Conservation (phyloP, 2,797 vertebrate genomes). For the Sarcophilus harrisii region DNA sequence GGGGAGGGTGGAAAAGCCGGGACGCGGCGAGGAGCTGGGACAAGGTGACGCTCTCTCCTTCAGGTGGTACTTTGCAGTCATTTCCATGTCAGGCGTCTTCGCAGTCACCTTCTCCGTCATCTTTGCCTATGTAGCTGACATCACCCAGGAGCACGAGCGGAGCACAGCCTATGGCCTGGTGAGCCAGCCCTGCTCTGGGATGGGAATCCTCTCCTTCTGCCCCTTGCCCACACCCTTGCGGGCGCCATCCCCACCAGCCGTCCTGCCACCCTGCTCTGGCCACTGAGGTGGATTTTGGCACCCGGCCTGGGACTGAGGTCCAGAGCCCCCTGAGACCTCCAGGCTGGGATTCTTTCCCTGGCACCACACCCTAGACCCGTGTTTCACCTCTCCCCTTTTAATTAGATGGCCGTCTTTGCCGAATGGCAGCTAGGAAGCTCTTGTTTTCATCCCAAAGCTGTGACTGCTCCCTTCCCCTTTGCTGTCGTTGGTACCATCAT, state of each 20-base stretch:
- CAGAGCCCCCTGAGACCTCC: not conserved
- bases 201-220: not conserved
- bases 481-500: not conserved
- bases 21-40: not conserved
- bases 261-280: not conserved
- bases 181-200: constrained; percentile 72
- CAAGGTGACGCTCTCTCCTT: not conserved
- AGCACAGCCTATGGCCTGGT: constrained; percentile 95
- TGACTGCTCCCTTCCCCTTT: not conserved
- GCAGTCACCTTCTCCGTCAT: constrained; percentile 96
- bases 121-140: constrained; percentile 94
- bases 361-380: not conserved
- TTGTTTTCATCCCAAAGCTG: not conserved
- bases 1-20: not conserved
- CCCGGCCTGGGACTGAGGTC: too few species aligned
- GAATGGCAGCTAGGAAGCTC: not conserved
- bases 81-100: constrained; percentile 95
- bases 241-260: not conserved
- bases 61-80: constrained; percentile 97
- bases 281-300: too few species aligned
- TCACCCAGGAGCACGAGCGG: constrained; percentile 95
- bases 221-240: too few species aligned
- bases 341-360: not conserved
- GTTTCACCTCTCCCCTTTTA: not conserved
- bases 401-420: not conserved